Percentiles rank a stretch among this genome's conserved stretches.
Evolutionary conservation across 2,797 vertebrate species (phyloP).

Genomic region (Pteronotus mesoamericanus): DNA sequence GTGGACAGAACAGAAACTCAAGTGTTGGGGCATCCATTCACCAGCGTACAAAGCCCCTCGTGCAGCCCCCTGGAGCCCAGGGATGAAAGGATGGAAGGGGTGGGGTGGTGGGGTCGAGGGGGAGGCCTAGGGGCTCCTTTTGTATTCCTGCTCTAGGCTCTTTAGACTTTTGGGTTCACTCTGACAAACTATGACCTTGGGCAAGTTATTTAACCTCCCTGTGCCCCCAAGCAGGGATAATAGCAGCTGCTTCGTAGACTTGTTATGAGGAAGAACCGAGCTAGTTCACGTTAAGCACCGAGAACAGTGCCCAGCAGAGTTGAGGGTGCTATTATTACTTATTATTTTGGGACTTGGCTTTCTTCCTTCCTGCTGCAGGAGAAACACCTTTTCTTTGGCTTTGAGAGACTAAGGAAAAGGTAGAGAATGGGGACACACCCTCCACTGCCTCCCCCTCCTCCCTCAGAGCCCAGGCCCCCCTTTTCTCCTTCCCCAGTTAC

Average conservation of each 20-base stretch:
- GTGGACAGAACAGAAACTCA: not conserved
- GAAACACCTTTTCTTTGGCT: slow-evolving; percentile 14
- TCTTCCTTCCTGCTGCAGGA: slow-evolving; percentile 31
- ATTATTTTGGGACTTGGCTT: slow-evolving; percentile 18
- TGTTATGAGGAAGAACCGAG: slow-evolving; percentile 21
- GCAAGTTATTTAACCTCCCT: slow-evolving; percentile 31
- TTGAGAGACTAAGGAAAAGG: not conserved
- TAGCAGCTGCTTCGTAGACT: not conserved
- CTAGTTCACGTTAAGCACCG: slow-evolving; percentile 46
- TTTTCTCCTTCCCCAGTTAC: not conserved
- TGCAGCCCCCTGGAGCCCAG: not conserved
- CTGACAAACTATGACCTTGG: slow-evolving; percentile 44
- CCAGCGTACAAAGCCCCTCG: not conserved
- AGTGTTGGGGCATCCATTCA: not conserved
- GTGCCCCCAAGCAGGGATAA: slow-evolving; percentile 6
- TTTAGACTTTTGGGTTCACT: not conserved
- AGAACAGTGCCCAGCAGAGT: slow-evolving; percentile 1
- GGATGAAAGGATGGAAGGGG: not conserved
- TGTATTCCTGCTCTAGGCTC: not conserved
- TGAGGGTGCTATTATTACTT: slow-evolving; percentile 26
- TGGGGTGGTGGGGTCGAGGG: not conserved
- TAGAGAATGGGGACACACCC: not conserved
- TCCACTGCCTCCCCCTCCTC: not conserved
- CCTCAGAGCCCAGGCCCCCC: not conserved
- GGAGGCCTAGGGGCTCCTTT: not conserved